Evolutionary conservation across 2,113 vertebrate species (phyloP).

Genomic region (Dendrocopos noguchii): DNA sequence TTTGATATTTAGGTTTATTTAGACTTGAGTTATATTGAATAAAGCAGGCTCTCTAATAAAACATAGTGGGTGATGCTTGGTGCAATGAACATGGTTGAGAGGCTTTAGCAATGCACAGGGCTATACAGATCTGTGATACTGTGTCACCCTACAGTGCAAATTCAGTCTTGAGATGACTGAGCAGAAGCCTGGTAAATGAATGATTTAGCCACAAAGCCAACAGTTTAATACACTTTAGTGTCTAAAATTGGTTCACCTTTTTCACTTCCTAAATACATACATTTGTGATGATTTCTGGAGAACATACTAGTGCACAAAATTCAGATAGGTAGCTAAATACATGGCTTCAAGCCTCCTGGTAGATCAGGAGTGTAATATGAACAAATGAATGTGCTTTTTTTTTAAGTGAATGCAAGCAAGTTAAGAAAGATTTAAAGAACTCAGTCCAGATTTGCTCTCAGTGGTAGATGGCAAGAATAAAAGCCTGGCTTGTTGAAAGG

Average conservation of each 20-base stretch:
- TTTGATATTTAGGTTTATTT: neutral
- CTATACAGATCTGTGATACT: too few species aligned
- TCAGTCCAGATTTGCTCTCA: neutral
- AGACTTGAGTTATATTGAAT: neutral
- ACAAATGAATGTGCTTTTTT: neutral
- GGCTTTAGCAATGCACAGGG: neutral
- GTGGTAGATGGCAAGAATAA: neutral
- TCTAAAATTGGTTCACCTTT: neutral
- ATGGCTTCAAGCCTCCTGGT: neutral
- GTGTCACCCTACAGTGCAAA: neutral
- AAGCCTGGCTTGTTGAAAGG: neutral
- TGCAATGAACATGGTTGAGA: neutral
- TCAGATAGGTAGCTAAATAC: neutral
- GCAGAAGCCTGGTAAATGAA: neutral
- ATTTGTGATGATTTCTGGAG: neutral
- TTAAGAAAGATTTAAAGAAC: neutral
- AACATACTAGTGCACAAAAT: neutral
- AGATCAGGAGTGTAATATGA: neutral
- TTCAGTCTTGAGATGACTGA: neutral
- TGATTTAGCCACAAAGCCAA: neutral
- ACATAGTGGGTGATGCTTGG: neutral
- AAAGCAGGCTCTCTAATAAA: neutral
- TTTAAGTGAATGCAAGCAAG: neutral
- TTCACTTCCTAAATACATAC: neutral
- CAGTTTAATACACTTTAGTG: neutral